These are phyloP conservation scores for Micrasema minimum DNA, from an alignment of 1,140 invertebrate genomes.

Conservation along the genomic window DNA sequence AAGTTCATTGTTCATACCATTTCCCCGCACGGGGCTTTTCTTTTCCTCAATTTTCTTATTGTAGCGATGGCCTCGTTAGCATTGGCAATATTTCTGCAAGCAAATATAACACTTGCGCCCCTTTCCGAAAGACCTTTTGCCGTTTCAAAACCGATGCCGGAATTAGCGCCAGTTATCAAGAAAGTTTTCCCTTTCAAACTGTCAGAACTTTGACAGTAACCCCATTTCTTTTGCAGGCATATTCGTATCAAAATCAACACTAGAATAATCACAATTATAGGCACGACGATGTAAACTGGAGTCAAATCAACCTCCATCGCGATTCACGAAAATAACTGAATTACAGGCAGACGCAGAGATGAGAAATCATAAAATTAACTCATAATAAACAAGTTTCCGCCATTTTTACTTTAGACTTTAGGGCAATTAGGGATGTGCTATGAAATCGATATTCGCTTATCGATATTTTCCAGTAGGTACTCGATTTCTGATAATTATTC, in stretches of 20 bases:
- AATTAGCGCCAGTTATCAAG: conserved; percentile 83
- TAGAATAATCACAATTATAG: conserved; percentile 9
- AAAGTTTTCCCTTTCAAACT: conserved; percentile 66
- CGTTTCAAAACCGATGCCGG: conserved; percentile 83
- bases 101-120: conserved; percentile 78
- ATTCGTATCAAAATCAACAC: conserved; percentile 17
- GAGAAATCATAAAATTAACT: too few species aligned
- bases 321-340: background rate
- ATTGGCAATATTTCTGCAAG: conserved; percentile 73
- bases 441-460: too few species aligned
- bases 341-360: too few species aligned
- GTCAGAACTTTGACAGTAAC: conserved; percentile 26
- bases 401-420: background rate
- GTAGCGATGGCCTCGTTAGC: conserved; percentile 70
- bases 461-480: too few species aligned
- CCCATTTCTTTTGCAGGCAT: conserved; percentile 30
- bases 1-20: conserved; percentile 61
- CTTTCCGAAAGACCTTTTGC: conserved; percentile 73
- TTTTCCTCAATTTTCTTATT: conserved; percentile 67
- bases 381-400: conserved; percentile 2
- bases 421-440: background rate
- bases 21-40: conserved; percentile 67
- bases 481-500: too few species aligned
- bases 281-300: conserved; percentile 21
- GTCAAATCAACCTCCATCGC: conserved; percentile 31